Base-by-base conservation (phyloP, 2,888 invertebrate species). In the Cryptus armator region DNA sequence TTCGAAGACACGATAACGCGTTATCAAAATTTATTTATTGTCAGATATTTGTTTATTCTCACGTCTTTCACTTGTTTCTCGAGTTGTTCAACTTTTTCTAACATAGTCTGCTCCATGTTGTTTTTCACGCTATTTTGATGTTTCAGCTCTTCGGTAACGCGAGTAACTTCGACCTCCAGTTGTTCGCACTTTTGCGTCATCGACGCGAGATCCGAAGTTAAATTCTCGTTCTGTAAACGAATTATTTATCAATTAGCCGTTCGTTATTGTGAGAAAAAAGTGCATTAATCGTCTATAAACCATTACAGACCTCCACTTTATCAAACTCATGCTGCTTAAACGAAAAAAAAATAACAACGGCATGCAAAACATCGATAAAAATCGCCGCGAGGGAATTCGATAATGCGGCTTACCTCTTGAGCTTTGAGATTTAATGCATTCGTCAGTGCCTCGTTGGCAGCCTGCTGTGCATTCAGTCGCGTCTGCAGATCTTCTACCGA, bases 401-500 rank as follows among this genome's bases (percentile, higher is more conserved):
- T 44, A 68, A 53, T 62, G 46, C 46, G 71, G 48, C 68, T 83
- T 90, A 94, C 94, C 93, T 94, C 94, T 85, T 93, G 92, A 84
- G 91, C 92, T 88, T 94, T 94, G 19, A 92, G 87, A 86, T 92
- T 92, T 7, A 94, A 91, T 24, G 92, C 92, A 81, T 91, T 93
- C 2, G 93, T 94, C 84, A 95, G 90, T 51, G 93, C 92, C 82
- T 93, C 93, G 84, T 94, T 94, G n/a, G 93, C 93, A n/a, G 94
- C 94, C 92, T 96, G 96, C 88, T 96, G 96, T 87, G 95, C 95
- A 79, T 96, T 95, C 24, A 97, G 92, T 90, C 96, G 96, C 67
- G 95, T 94, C 90, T 96, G 96, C 85, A 97, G 93, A 89, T 96
- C 95, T 86, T 96, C 96, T 1, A 96, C 95, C 67, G 96, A 96